Evolutionary conservation across 2,113 vertebrate genomes (phyloP), one percentile per base, ranked within the genome.

Genomic region (Ceuthmochares aereus): DNA sequence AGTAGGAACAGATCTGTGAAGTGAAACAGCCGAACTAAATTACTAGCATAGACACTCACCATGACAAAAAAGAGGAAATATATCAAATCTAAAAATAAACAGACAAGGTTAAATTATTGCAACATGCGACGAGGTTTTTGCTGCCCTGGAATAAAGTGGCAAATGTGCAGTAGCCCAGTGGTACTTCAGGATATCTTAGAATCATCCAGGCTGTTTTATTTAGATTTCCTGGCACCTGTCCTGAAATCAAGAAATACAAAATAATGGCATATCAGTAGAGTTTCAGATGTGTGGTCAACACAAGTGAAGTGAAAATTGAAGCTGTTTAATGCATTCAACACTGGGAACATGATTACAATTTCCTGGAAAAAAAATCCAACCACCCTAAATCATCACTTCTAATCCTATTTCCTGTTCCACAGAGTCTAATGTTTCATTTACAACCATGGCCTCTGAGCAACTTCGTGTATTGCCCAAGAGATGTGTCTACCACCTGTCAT

Each of bases 321-420:
- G 36, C 25, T 5, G 45, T 4, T 52, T 68, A n/a, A 66, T 58
- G 12, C 12, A 69, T 83, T 94, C 42, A 74, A 1, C 66, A 42
- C 3, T 30, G 12, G 25, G 14, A 85, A 85, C 19, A 73, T 43
- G n/a, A 79, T 43, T 78, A 32, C 8, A 36, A 12, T 66, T 68
- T 82, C 36, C 34, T 56, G 36, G 27, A 80, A 80, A 64, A 47
- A 70, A 47, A 21, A 0, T 11, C 12, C 9, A 79, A 18, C 10
- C 4, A 75, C 3, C 5, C 9, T 9, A 8, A 37, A 78, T 69
- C 36, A 73, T 49, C 62, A 72, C 49, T 5, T 54, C 27, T 86
- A 43, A 76, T 93, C 80, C 45, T 93, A 26, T 92, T 92, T 95
- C 85, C 40, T 94, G 7, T 90, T 92, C 30, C 66, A 87, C 17